Percentiles rank a stretch among this genome's conserved stretches.
These are phyloP conservation scores for Butorides virescens DNA, from an alignment of 2,113 vertebrate species.

Conservation along the genomic window DNA sequence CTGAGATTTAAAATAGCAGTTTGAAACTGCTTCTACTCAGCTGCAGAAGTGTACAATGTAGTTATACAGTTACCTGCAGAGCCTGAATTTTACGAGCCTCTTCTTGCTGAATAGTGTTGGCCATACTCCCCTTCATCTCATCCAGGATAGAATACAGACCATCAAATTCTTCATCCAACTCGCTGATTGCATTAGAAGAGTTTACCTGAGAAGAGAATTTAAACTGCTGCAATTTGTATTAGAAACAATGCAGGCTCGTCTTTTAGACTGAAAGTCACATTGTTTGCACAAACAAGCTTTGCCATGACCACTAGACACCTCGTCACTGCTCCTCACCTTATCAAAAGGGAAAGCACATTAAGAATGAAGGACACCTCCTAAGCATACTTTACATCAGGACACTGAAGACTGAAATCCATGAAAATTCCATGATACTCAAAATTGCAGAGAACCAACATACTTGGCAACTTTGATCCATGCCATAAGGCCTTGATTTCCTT, in stretches of 20 bases:
- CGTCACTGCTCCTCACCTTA: neutral
- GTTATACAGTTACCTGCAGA: slow-evolving; percentile 79
- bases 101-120: slow-evolving; percentile 83
- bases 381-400: neutral
- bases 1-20: neutral
- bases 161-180: slow-evolving; percentile 92
- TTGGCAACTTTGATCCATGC: neutral
- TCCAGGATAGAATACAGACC: slow-evolving; percentile 82
- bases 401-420: neutral
- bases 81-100: slow-evolving; percentile 82
- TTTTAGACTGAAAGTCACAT: neutral
- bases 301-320: neutral
- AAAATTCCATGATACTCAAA: neutral
- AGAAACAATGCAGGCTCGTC: neutral
- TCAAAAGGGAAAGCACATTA: neutral
- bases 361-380: neutral
- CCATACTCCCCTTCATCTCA: slow-evolving; percentile 85
- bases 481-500: neutral
- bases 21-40: neutral
- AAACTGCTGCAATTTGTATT: neutral
- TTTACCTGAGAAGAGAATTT: slow-evolving; percentile 76
- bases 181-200: slow-evolving; percentile 82
- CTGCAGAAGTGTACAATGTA: neutral
- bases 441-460: neutral
- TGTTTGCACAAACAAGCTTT: neutral